Percentiles rank a stretch among this genome's conserved stretches.
These are phyloP conservation scores for Lophotis ruficrista DNA, from an alignment of 2,113 vertebrate genomes.

Conservation along the genomic window DNA sequence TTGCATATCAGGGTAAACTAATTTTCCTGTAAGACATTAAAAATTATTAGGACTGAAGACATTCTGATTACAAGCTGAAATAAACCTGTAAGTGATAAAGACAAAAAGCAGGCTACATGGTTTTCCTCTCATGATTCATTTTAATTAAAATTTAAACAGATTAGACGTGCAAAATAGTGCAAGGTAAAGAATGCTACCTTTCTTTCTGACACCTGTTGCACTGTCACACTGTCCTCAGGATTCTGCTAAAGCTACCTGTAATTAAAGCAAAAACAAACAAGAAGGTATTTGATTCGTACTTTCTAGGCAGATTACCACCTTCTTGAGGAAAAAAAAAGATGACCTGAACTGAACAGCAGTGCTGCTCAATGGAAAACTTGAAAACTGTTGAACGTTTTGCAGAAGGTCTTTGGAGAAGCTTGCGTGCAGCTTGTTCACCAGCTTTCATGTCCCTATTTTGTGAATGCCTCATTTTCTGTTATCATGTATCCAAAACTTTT, in stretches of 20 bases:
- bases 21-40: neutral
- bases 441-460: neutral
- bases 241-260: neutral
- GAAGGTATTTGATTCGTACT: neutral
- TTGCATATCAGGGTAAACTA: neutral
- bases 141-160: neutral
- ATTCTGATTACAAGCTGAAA: neutral
- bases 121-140: neutral
- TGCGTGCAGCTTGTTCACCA: neutral
- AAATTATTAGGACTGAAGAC: constrained; percentile 1
- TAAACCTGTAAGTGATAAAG: neutral
- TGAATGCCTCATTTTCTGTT: neutral
- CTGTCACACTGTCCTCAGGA: neutral
- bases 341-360: neutral
- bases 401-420: neutral
- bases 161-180: neutral
- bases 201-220: neutral
- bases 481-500: neutral
- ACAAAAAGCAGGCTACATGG: neutral
- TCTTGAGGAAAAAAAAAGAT: neutral
- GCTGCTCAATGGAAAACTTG: neutral
- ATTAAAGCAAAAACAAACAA: neutral
- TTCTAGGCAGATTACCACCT: neutral
- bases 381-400: neutral
- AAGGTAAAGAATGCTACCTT: neutral